Evolutionary conservation across 2,113 vertebrate species (phyloP).

Genomic region (Daubentonia madagascariensis): DNA sequence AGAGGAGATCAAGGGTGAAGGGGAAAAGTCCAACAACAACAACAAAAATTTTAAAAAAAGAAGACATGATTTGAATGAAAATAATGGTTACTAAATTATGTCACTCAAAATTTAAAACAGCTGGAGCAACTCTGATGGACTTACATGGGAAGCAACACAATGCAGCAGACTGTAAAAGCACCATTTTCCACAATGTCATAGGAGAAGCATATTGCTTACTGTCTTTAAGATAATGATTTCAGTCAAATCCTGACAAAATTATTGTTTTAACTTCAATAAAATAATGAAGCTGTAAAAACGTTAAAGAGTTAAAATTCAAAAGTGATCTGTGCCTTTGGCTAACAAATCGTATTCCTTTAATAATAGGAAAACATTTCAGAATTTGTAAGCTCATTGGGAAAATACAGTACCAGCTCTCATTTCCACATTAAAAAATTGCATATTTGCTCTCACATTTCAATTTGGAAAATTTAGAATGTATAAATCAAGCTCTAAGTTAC

Average conservation of each 20-base stretch:
- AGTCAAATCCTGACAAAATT: not conserved
- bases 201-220: conserved; percentile 10
- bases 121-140: conserved; percentile 18
- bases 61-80: conserved; percentile 35
- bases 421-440: not conserved
- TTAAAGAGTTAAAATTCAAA: conserved; percentile 48
- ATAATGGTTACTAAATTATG: conserved; percentile 51
- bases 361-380: conserved; percentile 33
- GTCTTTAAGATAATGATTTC: conserved; percentile 17
- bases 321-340: not conserved
- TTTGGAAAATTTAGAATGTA: conserved; percentile 25
- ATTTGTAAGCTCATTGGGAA: conserved; percentile 65
- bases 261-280: not conserved
- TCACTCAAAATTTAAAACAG: conserved; percentile 48
- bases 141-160: conserved; percentile 47
- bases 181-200: not conserved
- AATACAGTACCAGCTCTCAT: conserved; percentile 40
- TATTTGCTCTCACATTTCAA: not conserved
- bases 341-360: not conserved
- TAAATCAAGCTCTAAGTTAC: not conserved
- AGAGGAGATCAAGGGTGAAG: not conserved
- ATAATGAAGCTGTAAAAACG: conserved; percentile 23
- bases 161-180: conserved; percentile 47
- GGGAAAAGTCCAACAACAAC: not conserved
- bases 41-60: not conserved